Base-by-base conservation (phyloP, 2,888 invertebrate species). In the Temnothorax rugatulus region DNA sequence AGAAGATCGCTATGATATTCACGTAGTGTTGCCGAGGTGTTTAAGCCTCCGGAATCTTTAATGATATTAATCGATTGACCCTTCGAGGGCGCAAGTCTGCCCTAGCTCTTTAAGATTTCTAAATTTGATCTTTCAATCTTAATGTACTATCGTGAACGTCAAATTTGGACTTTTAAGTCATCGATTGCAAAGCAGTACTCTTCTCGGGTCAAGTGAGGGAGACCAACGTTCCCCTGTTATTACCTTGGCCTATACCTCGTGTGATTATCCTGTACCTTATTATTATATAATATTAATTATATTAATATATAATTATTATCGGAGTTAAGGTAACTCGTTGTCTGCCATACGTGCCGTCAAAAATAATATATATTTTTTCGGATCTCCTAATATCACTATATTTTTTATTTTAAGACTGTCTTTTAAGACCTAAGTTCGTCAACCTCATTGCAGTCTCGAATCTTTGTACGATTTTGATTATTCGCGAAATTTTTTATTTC, bases 261-360 rank as follows among this genome's bases (percentile, higher is more conserved):
- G 93, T 94, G 93, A 94, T 93, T 93, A 88, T 93, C 90, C 92
- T 87, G 92, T 93, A 94, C 94, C 93, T 94, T 93, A 93, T 86
- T 92, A 93, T 86, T 89, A 86, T 87, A 86, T 86, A 86, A 85
- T 77, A 75, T 57, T 88, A 84, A 50, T 59, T 8, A 79, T 47
- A 71, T 71, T 71, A 59, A 66, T 71, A 79, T 59, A 59, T 44
- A 71, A 61, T 47, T 69, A 79, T 79, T 59, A 79, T 50, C 9
- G 34, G 11, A 47, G 1, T 47, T 79, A 71, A 79, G 59, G 9
- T 47, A 47, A 71, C 59, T 71, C 34, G 21, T 69, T 79, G 57
- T 79, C 79, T 79, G 79, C 71, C 79, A 79, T 61, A 59, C 9
- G 34, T 71, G 21, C 71, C 34, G n/a, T 66, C 29, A 41, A n/a